Evolutionary conservation across 2,113 vertebrate genomes (phyloP).

Genomic region (Alaudala cheleensis): DNA sequence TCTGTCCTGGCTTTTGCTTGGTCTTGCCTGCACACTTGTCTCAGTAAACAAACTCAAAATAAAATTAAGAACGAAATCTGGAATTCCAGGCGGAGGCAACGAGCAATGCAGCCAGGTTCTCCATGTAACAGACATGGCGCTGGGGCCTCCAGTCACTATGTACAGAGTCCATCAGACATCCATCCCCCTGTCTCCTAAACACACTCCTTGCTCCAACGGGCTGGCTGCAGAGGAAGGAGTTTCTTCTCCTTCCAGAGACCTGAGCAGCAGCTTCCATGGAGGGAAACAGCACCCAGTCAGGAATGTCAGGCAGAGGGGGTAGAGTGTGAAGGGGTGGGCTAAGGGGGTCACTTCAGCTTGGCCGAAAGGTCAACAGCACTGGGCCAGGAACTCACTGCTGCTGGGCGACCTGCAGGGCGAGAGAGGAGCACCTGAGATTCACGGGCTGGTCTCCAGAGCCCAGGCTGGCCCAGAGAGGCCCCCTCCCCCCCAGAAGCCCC

Average conservation of each 20-base stretch:
- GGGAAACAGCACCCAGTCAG: conserved; percentile 62
- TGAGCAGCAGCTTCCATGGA: conserved; percentile 63
- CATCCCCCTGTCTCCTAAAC: conserved; percentile 56
- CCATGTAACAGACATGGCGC: conserved; percentile 76
- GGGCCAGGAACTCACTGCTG: conserved; percentile 74
- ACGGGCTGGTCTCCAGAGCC: background rate
- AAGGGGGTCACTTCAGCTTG: conserved; percentile 67
- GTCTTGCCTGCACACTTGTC: conserved; percentile 68
- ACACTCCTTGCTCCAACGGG: conserved; percentile 72
- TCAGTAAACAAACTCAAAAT: conserved; percentile 78
- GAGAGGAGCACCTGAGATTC: background rate
- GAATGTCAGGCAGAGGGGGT: conserved; percentile 71
- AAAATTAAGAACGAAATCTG: conserved; percentile 74
- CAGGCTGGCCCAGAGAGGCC: rapidly evolving
- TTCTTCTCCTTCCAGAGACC: conserved; percentile 42
- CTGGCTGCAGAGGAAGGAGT: conserved; percentile 54
- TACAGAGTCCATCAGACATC: conserved; percentile 64
- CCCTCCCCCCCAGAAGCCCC: background rate
- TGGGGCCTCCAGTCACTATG: conserved; percentile 73
- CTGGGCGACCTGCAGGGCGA: conserved; percentile 74
- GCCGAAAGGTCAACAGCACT: conserved; percentile 46
- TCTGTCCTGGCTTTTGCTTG: conserved; percentile 77
- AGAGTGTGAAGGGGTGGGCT: conserved; percentile 43
- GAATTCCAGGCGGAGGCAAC: conserved; percentile 71
- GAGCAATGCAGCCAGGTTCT: conserved; percentile 70